Percentiles rank a stretch among this genome's conserved stretches.
phyloP scores from a whole-genome alignment of 2,888 invertebrate genomes.

The Epinotia ramella region DNA sequence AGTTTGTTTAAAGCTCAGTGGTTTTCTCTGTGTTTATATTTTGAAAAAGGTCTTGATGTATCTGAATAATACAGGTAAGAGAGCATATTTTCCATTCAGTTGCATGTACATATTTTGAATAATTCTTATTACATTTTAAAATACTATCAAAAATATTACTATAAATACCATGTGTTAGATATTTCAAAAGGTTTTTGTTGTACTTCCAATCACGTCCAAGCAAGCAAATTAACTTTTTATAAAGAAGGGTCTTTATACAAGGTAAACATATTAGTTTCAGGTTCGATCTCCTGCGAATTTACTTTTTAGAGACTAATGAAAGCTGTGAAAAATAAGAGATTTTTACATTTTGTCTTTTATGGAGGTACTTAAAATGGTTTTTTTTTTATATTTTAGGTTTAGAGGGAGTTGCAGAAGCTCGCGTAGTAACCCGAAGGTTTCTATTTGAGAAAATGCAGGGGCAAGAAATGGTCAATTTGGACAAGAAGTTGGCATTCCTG shows the following conservation, averaged over 20 bases:
- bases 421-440: no score
- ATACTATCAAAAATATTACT: not conserved
- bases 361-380: no score
- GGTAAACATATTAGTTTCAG: not conserved
- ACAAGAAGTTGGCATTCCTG: no score
- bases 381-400: no score
- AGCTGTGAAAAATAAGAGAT: no score
- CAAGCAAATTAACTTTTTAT: not conserved
- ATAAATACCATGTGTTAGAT: not conserved
- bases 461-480: no score
- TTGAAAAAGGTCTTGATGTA: not conserved
- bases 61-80: not conserved
- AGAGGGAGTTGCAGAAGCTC: no score
- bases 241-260: not conserved
- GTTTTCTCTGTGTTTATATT: not conserved
- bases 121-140: not conserved
- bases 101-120: constrained; percentile 3
- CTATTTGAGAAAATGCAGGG: no score
- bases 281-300: not conserved
- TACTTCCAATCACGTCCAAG: not conserved
- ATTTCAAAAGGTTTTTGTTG: not conserved
- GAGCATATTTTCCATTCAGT: not conserved
- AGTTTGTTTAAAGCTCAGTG: not conserved
- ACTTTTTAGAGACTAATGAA: not conserved
- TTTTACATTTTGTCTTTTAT: no score